phyloP scores from a whole-genome alignment of 2,888 invertebrate species.

The Drosophila borborema region DNA sequence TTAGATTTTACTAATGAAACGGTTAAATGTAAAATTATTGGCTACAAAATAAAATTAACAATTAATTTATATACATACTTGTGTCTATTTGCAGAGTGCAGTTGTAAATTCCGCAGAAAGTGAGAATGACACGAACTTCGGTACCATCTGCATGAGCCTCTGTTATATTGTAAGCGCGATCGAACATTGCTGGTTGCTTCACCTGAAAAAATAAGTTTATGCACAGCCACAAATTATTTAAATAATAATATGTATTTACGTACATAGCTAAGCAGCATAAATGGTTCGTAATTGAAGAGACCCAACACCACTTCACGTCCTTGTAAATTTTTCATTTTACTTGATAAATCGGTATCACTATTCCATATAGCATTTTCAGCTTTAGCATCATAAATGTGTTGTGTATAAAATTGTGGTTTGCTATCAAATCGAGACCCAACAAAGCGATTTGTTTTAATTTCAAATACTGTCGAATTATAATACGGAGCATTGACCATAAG shows the following conservation, averaged over 20 bases:
- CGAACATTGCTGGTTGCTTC: conserved; percentile 48
- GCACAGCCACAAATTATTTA: no score
- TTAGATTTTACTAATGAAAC: no score
- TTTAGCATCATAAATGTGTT: conserved; percentile 65
- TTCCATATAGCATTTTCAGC: conserved; percentile 29
- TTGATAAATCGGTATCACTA: conserved; percentile 12
- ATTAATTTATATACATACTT: conserved; percentile 51
- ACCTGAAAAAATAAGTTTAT: conserved; percentile 33
- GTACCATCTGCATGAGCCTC: conserved; percentile 86
- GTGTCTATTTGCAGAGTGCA: conserved; percentile 84
- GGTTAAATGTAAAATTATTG: no score
- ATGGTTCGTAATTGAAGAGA: conserved; percentile 81
- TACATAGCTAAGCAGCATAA: conserved; percentile 74
- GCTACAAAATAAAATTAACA: no score
- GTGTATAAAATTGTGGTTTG: conserved; percentile 40
- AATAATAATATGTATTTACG: conserved; percentile 13
- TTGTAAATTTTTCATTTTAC: conserved; percentile 72
- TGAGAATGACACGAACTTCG: conserved; percentile 84
- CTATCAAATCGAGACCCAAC: conserved; percentile 63
- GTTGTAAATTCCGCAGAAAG: conserved; percentile 85
- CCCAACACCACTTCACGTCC: conserved; percentile 78
- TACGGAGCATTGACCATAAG: conserved; percentile 67
- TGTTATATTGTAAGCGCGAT: conserved; percentile 51
- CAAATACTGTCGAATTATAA: conserved; percentile 60
- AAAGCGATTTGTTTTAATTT: conserved; percentile 80